Evolutionary conservation across 1,140 invertebrate genomes (phyloP), one percentile per base, ranked within the genome.

Genomic region (Zaprionus inermis): DNA sequence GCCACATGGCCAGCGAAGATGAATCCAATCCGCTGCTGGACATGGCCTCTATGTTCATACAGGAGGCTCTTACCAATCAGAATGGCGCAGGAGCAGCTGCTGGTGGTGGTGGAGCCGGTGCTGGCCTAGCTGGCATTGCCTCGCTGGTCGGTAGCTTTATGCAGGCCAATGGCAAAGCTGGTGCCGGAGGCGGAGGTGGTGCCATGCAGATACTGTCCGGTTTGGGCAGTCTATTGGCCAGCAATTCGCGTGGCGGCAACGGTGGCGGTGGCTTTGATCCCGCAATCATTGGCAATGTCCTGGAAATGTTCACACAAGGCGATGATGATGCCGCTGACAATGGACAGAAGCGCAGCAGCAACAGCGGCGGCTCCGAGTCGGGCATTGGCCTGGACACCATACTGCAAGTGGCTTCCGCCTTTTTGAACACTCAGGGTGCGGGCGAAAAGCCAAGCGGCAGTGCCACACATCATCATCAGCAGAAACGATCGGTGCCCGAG

Each of bases 391-490:
- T 94, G 36, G 94, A 94, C 6, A 93, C 93, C n/a, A 92, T 96
- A 30, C 52, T 96, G 4, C 94, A 92, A 66, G 79, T 96, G 12
- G 95, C 95, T 0, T 95, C 94, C 10, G 93, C 94, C 41, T 94
- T 96, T 38, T 81, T 95, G 66, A 93, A 94, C 10, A 93, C 92
- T 12, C 73, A 91, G 78, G 78, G 77, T 69, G 65, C 59, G 61
- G 30, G 16, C n/a, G 70, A 77, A 36, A 63, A 76, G 61, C 41
- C 51, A 12, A 54, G 69, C n/a, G 38, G 16, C 34, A 9, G n/a
- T 16, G 51, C 18, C 46, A 46, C 32, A n/a, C 32, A 79, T 11
- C 83, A 90, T 52, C 72, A 89, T 78, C 63, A 86, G 20, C 79
- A 88, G 58, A 83, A 91, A 63, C 58, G 88, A n/a, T 57, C 81